Percentiles rank a stretch among this genome's conserved stretches.
phyloP scores from a whole-genome alignment of 2,113 vertebrate species.

The Oreocharis arfaki region DNA sequence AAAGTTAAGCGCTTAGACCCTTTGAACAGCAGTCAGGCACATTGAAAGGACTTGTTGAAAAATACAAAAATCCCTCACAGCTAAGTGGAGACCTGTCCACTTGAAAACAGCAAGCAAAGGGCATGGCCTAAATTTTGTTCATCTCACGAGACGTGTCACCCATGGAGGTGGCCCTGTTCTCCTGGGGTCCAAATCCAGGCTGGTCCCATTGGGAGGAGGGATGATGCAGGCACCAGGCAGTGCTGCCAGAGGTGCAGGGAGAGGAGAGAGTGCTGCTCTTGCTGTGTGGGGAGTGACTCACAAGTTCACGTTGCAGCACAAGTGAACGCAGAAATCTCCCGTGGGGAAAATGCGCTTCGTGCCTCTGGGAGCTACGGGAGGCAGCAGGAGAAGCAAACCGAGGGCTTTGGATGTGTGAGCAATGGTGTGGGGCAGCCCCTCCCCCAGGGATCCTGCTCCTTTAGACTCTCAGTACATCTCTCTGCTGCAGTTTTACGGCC shows the following conservation, averaged over 20 bases:
- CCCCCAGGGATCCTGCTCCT: not conserved
- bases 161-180: rapidly evolving
- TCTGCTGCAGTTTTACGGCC: not conserved
- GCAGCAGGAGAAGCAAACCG: not conserved
- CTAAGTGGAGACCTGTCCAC: not conserved
- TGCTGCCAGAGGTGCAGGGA: rapidly evolving
- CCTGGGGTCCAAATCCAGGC: not conserved
- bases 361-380: not conserved
- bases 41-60: not conserved
- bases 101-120: not conserved
- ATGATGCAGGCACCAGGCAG: rapidly evolving
- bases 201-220: not conserved
- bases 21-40: not conserved
- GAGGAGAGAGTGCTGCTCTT: not conserved
- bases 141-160: rapidly evolving
- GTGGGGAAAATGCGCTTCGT: not conserved
- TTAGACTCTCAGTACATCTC: not conserved
- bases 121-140: not conserved
- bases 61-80: not conserved
- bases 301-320: not conserved
- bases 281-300: not conserved
- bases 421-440: not conserved
- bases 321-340: not conserved
- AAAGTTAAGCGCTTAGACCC: not conserved
- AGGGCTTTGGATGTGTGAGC: not conserved